Conservation (phyloP, 2,797 vertebrate genomes). For the Platalea minor region DNA sequence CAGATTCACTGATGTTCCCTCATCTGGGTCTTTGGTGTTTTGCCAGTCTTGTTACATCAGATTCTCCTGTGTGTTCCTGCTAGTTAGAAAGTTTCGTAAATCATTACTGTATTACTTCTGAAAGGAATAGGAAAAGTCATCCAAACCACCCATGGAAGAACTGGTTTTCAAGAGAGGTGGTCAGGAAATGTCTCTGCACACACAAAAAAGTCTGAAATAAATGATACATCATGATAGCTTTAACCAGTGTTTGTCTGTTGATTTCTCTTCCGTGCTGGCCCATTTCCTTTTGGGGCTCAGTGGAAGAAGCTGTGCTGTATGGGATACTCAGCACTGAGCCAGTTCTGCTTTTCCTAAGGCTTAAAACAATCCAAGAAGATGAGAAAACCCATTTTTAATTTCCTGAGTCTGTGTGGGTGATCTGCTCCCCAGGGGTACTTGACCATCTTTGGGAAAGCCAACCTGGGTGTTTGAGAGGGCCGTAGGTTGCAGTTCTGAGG, state of each 20-base stretch:
- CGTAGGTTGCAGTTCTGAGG: background rate
- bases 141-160: background rate
- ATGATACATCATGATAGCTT: background rate
- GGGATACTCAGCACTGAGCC: background rate
- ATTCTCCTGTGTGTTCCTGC: background rate
- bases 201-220: background rate
- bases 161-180: background rate
- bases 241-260: background rate
- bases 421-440: background rate
- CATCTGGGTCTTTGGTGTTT: background rate
- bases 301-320: background rate
- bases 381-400: conserved; percentile 18
- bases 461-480: background rate
- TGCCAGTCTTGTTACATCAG: background rate
- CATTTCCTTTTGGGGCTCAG: background rate
- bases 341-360: background rate
- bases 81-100: background rate
- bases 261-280: background rate
- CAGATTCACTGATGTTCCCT: background rate
- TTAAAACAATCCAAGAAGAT: background rate
- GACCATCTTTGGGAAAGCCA: background rate
- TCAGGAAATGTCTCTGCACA: background rate
- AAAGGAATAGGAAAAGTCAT: background rate
- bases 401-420: background rate
- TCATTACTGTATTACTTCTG: background rate